Base-by-base conservation (phyloP, 2,888 invertebrate species). In the Apodemia duryi region DNA sequence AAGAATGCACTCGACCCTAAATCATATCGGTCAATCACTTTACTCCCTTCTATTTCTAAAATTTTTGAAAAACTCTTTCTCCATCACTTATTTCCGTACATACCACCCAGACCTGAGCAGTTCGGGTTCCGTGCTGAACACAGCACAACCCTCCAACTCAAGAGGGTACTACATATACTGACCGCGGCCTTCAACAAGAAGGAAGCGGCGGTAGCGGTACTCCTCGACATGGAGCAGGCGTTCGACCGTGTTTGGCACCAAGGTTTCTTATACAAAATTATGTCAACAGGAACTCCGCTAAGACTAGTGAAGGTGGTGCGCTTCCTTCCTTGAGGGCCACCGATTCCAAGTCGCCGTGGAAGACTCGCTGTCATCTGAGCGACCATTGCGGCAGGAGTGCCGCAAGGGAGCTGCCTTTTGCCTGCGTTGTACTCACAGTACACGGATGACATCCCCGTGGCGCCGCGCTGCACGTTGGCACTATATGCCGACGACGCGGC, bases 111-210 rank as follows among this genome's bases (percentile, higher is more conserved):
- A 0, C 63, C 62, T 1, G 72, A 75, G 13, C 73, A 73, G 41
- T 69, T 68, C 51, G 74, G 72, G 1, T 73, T 75, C 61, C 54
- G 74, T 0, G 13, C 62, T 3, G 68, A 69, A 1, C 75, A 75
- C 66, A 68, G 69, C 7, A 77, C 75, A 73, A 21, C 75, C 0
- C 72, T 72, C 2, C 77, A 77, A 64, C 64, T 79, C 6, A 32
- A 72, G 6, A 67, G 74, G 6, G 69, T 78, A 1, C 71, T 75
- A 6, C 73, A 75, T 63, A 77, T 21, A 0, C 21, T 21, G 21
- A 21, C 21, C 21, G 21, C 21, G 21, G 21, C 21, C 21, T 21
- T 21, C 21, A 21, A 21, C 21, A 21, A 21, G 21, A 21, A 21
- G 21, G 21, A 21, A 21, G 21, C 21, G 21, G 1, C 21, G 21